Conservation (phyloP, 2,113 vertebrate genomes). For the Heliornis fulica region DNA sequence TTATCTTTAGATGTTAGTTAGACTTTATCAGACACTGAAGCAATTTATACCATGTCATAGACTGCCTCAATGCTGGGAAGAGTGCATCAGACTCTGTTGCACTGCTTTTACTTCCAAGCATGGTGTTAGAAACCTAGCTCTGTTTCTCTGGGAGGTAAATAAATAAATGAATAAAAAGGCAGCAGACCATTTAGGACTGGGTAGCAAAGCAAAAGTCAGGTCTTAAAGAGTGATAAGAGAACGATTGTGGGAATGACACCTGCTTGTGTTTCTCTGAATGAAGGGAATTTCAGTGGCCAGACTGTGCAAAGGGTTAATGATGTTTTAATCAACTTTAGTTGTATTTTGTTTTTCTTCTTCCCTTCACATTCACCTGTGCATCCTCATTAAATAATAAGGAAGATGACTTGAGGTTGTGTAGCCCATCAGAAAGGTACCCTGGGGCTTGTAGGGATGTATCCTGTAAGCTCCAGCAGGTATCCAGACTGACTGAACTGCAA, state of each 20-base stretch:
- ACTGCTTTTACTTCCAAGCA: neutral
- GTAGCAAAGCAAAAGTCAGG: neutral
- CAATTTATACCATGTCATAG: neutral
- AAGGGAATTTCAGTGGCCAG: neutral
- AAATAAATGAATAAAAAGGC: neutral
- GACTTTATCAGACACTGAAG: neutral
- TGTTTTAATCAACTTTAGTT: neutral
- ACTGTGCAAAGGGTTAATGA: neutral
- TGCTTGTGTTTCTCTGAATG: neutral
- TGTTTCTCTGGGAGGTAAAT: neutral
- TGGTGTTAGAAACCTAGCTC: neutral
- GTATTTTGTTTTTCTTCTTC: neutral
- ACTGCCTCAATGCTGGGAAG: neutral
- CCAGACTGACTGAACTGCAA: neutral
- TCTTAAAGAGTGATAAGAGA: neutral
- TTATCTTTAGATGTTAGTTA: neutral
- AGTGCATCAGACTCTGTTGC: rapidly evolving
- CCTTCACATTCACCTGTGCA: neutral
- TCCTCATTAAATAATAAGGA: neutral
- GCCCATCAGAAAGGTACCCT: neutral
- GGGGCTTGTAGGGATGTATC: neutral
- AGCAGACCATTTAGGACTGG: neutral
- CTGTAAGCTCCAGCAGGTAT: neutral
- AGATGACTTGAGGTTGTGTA: neutral
- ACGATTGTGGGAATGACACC: neutral